Evolutionary conservation across 2,797 vertebrate genomes (phyloP).

Genomic region (Ataeniobius toweri): DNA sequence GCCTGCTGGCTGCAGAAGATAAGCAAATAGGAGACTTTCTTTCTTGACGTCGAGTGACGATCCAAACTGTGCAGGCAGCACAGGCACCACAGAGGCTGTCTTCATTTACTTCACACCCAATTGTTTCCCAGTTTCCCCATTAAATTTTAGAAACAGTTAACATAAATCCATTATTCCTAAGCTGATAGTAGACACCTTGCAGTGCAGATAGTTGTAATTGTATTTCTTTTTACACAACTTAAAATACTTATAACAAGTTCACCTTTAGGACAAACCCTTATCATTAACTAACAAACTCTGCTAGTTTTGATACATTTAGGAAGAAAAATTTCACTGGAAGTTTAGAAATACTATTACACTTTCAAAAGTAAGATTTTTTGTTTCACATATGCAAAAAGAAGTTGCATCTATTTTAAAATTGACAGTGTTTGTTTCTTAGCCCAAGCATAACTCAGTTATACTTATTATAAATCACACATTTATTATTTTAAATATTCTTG

Average conservation of each 20-base stretch:
- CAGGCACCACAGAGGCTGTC: conserved; percentile 42
- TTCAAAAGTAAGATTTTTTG: background rate
- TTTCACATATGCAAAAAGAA: background rate
- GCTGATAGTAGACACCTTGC: conserved; percentile 45
- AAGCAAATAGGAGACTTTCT: conserved; percentile 52
- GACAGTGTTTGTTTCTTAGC: background rate
- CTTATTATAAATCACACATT: background rate
- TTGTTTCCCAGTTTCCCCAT: conserved; percentile 58
- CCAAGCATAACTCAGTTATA: background rate
- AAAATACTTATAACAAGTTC: conserved; percentile 23
- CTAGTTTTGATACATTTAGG: background rate
- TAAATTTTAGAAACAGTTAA: conserved; percentile 50
- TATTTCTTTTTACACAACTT: conserved; percentile 13
- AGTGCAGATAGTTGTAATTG: background rate
- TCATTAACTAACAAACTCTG: conserved; percentile 8
- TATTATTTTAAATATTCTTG: background rate
- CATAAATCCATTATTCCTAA: conserved; percentile 44
- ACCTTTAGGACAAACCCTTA: conserved; percentile 10
- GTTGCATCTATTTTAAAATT: background rate
- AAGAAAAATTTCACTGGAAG: background rate
- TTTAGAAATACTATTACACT: background rate
- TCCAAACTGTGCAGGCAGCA: conserved; percentile 42
- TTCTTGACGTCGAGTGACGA: conserved; percentile 49
- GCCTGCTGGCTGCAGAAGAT: conserved; percentile 66
- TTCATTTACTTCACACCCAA: conserved; percentile 41